phyloP scores from a whole-genome alignment of 2,888 invertebrate genomes.

The Netelia inedita region DNA sequence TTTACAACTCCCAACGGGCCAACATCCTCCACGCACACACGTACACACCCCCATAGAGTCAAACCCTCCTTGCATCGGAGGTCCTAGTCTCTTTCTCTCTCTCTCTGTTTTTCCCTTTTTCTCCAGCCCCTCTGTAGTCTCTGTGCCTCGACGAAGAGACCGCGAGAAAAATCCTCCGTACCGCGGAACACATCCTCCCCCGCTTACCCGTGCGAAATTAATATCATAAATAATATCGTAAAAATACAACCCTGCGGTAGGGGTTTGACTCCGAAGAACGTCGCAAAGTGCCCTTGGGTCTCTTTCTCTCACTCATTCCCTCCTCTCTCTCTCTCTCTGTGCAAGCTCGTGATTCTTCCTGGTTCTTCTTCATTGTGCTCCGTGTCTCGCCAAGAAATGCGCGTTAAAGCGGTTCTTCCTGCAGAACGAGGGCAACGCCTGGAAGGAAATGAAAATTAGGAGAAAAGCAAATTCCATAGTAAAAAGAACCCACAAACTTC shows the following conservation, averaged over 20 bases:
- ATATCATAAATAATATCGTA: conserved; percentile 85
- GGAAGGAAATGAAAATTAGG: conserved; percentile 60
- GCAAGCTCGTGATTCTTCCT: conserved; percentile 54
- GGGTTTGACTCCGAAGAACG: conserved; percentile 67
- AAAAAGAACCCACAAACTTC: conserved; percentile 12
- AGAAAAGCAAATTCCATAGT: conserved; percentile 52
- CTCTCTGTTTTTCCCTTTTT: conserved; percentile 10
- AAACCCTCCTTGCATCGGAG: conserved; percentile 25
- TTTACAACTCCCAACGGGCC: conserved; percentile 84
- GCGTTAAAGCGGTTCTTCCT: conserved; percentile 53
- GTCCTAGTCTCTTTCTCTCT: conserved; percentile 13
- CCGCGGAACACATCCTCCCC: conserved; percentile 5
- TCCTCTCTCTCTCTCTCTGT: conserved; percentile 16
- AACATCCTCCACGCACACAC: conserved; percentile 18
- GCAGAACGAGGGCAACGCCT: conserved; percentile 32
- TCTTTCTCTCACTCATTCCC: conserved; percentile 51
- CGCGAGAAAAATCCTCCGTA: conserved; percentile 34
- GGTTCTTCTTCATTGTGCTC: conserved; percentile 49
- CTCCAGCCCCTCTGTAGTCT: conserved; percentile 30
- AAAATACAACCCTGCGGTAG: conserved; percentile 79
- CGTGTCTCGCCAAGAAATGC: conserved; percentile 46
- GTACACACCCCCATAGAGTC: conserved; percentile 57
- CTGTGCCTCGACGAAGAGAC: conserved; percentile 39
- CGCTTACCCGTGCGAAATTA: conserved; percentile 82
- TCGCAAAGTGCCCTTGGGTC: conserved; percentile 61